A percentile compares a stretch with the other conserved stretches of the same genome.
Evolutionary conservation across 2,888 invertebrate genomes (phyloP).

Genomic region (Byasa hedistus): DNA sequence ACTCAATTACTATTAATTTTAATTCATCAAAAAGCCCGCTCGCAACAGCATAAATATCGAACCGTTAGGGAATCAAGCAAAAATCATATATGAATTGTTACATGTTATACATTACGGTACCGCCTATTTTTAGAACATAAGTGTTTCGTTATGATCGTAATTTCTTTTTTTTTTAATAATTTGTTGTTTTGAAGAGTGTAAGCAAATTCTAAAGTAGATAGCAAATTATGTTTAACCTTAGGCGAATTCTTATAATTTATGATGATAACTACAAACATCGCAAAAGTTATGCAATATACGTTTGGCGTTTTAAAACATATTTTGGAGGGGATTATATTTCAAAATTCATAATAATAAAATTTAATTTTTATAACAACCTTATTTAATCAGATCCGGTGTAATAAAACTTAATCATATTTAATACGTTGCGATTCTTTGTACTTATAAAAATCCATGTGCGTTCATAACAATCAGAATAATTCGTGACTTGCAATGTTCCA

Average conservation of each 20-base stretch:
- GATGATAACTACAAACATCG: neutral
- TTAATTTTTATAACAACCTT: too few relatives aligned
- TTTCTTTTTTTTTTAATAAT: neutral
- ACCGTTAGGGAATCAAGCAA: neutral
- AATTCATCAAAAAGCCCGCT: neutral
- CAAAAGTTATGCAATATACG: neutral
- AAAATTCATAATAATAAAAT: too few relatives aligned
- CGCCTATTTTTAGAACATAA: neutral
- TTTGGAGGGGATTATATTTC: neutral
- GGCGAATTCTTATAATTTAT: constrained; percentile 2
- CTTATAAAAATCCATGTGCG: too few relatives aligned
- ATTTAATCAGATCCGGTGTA: too few relatives aligned
- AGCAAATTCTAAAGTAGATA: constrained; percentile 1
- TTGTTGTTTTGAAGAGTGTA: neutral
- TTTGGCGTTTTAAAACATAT: neutral
- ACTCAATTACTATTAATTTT: too few relatives aligned
- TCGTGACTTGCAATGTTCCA: too few relatives aligned
- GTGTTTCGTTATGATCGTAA: neutral
- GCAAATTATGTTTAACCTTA: constrained; percentile 1
- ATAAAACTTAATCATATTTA: too few relatives aligned
- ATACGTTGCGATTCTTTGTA: too few relatives aligned
- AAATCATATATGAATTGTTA: neutral
- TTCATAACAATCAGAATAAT: too few relatives aligned
- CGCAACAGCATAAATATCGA: neutral
- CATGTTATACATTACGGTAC: neutral